Percentiles rank a stretch among this genome's conserved stretches.
phyloP scores from a whole-genome alignment of 2,888 invertebrate species.

The Frankliniella fusca region DNA sequence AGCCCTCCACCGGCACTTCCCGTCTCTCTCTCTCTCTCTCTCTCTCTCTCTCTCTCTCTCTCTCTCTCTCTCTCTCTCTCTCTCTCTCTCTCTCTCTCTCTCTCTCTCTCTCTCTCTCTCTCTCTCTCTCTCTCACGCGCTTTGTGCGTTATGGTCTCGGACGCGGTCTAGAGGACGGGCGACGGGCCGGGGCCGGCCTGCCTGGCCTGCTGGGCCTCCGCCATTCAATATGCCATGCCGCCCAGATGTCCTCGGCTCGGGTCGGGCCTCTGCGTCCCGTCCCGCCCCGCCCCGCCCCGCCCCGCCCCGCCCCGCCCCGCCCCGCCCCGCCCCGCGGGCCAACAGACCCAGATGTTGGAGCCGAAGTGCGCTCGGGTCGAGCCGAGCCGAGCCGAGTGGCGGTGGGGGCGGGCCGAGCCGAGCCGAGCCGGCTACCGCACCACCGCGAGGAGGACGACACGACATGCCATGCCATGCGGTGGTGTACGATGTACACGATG shows the following conservation, averaged over 20 bases:
- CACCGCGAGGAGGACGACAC: too few relatives aligned
- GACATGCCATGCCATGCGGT: too few relatives aligned
- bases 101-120: neutral
- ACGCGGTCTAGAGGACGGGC: neutral
- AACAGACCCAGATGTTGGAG: neutral
- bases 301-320: neutral
- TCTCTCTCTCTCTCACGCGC: neutral
- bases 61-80: neutral
- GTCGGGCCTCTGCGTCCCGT: neutral
- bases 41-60: neutral
- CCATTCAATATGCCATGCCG: slow-evolving; percentile 13
- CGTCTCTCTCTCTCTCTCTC: neutral
- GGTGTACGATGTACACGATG: neutral
- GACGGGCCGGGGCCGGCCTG: neutral
- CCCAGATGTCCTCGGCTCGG: slow-evolving; percentile 16
- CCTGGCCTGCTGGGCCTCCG: neutral
- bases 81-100: neutral
- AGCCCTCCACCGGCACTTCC: neutral
- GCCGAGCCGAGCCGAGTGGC: neutral
- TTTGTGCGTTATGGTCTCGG: neutral
- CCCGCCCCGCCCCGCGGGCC: neutral
- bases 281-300: neutral
- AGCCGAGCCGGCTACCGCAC: neutral
- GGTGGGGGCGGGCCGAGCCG: neutral
- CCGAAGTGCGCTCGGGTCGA: neutral